Percentiles rank a stretch among this genome's conserved stretches.
phyloP scores from a whole-genome alignment of 2,888 invertebrate genomes.

The Deilephila elpenor region DNA sequence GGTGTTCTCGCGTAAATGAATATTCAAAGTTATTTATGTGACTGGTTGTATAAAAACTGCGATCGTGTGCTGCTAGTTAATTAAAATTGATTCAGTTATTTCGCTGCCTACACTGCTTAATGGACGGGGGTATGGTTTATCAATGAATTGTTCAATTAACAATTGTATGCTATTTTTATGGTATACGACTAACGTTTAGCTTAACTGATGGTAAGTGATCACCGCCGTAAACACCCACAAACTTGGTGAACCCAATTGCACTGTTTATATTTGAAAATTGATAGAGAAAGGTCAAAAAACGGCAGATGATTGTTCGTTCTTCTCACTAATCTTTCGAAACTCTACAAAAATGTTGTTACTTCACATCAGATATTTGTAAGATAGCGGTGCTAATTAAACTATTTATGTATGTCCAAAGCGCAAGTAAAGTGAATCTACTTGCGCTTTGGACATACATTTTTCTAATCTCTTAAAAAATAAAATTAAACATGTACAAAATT shows the following conservation, averaged over 20 bases:
- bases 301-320: too few relatives aligned
- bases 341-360: too few relatives aligned
- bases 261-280: too few relatives aligned
- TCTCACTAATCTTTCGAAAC: too few relatives aligned
- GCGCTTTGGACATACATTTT: too few relatives aligned
- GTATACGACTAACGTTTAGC: not conserved
- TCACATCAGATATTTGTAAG: too few relatives aligned
- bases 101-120: conserved; percentile 13
- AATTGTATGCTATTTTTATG: not conserved
- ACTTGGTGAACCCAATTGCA: too few relatives aligned
- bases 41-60: conserved; percentile 29
- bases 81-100: conserved; percentile 27
- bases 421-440: too few relatives aligned
- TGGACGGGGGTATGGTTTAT: conserved; percentile 13
- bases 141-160: conserved; percentile 8
- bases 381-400: too few relatives aligned
- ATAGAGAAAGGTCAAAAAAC: too few relatives aligned
- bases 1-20: conserved; percentile 31
- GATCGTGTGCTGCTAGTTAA: conserved; percentile 24
- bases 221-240: not conserved
- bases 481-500: not conserved
- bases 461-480: not conserved
- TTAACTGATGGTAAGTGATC: too few relatives aligned
- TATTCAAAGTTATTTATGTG: conserved; percentile 31
- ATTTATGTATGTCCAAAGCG: too few relatives aligned